Base-by-base conservation (phyloP, 1,140 invertebrate species). In the Drosophila equinoxialis region DNA sequence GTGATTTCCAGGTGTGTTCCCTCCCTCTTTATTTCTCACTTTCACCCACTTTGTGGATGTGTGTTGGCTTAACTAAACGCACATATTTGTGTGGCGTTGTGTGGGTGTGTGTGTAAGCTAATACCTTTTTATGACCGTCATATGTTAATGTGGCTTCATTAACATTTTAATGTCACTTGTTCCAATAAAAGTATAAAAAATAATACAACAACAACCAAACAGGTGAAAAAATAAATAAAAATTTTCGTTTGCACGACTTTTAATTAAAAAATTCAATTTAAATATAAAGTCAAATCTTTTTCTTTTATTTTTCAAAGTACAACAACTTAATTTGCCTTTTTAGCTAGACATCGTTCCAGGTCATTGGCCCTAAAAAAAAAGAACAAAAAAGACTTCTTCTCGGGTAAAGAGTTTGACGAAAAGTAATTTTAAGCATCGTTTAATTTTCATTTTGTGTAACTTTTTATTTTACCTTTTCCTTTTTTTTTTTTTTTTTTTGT, bases 381-480 rank as follows among this genome's bases (percentile, higher is more conserved):
- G 4, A 45, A 10, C 10, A 51, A 51, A 51, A 51, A 51, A 6
- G 17, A 51, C 17, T 51, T 23, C 10, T 23, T 11, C 20, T 8
- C 57, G 71, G 58, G 79, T 71, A 80, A 83, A 79, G 83, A 83
- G 79, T 86, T 86, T 83, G 83, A 83, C 76, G 74, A 84, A 89
- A 87, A 89, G 84, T 84, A 87, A 87, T 89, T 87, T 87, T 87
- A 84, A 89, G 80, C 80, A 84, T 87, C 84, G 84, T 87, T 87
- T 87, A 87, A 87, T 87, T 87, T 86, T 87, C 83, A 87, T 86
- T 86, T 79, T 80, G 71, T 76, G 66, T 68, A 86, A 85, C 81
- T 85, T 86, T 85, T 85, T 77, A 63, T 26, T 51, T 45, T 68
- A 72, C 66, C 64, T 59, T 55, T 23, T 8, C 26, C 26, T 33